These are phyloP conservation scores for Aphelenchoides fujianensis DNA, from an alignment of 1,140 invertebrate genomes.

Conservation along the genomic window DNA sequence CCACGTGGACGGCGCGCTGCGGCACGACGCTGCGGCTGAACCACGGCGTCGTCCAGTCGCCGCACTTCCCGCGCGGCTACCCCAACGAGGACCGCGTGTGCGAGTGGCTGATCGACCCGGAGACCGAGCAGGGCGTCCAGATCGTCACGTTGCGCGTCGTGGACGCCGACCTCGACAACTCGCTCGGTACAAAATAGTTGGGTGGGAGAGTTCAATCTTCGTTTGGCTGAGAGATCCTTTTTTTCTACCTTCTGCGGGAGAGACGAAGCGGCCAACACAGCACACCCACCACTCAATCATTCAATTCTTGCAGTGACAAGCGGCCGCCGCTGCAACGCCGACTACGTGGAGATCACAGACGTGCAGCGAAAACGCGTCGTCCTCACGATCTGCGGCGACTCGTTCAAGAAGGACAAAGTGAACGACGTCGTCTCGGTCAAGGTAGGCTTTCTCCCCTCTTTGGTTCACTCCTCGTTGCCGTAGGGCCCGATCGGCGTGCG, in stretches of 20 bases:
- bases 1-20: too few relatives aligned
- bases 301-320: not conserved
- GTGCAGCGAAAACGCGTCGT: constrained; percentile 35
- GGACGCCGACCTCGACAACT: constrained; percentile 51
- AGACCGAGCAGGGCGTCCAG: constrained; percentile 40
- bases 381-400: constrained; percentile 34
- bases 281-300: not conserved
- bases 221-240: too few relatives aligned
- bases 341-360: constrained; percentile 58
- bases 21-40: constrained; percentile 43
- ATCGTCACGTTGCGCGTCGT: constrained; percentile 52
- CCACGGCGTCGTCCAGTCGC: constrained; percentile 57
- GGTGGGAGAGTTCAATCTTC: not conserved
- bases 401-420: not conserved
- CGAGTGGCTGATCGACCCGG: constrained; percentile 53
- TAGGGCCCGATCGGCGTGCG: constrained; percentile 50
- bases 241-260: too few relatives aligned
- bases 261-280: too few relatives aligned
- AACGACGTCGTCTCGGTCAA: constrained; percentile 45
- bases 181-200: not conserved
- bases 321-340: constrained; percentile 34
- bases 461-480: too few relatives aligned
- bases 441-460: constrained; percentile 39
- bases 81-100: constrained; percentile 54
- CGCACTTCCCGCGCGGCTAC: constrained; percentile 55